These are phyloP conservation scores for Chloroceryle aenea DNA, from an alignment of 2,113 vertebrate species.

Conservation along the genomic window DNA sequence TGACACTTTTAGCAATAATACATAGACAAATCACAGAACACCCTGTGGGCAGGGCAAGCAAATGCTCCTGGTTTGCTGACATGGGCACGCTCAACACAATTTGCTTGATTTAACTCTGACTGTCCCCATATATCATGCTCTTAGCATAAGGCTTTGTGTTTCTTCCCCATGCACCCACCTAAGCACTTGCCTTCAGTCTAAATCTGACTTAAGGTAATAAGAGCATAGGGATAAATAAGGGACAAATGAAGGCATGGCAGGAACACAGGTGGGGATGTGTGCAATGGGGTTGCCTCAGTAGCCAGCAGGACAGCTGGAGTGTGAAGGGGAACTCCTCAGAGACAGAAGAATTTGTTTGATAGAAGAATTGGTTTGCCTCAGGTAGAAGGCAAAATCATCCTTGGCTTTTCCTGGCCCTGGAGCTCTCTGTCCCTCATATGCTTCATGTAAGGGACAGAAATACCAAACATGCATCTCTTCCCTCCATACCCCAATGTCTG, in stretches of 20 bases:
- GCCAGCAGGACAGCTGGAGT: neutral
- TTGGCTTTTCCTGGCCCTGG: neutral
- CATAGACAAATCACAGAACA: neutral
- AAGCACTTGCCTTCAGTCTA: neutral
- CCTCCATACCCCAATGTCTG: neutral
- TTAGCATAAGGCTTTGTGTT: neutral
- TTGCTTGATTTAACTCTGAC: neutral
- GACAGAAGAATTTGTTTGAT: neutral
- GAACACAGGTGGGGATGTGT: accelerated
- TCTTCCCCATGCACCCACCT: neutral
- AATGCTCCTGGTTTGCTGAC: neutral
- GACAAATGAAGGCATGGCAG: neutral
- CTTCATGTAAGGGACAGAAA: neutral
- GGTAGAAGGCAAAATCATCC: neutral
- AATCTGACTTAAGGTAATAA: neutral
- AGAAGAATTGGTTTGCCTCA: neutral
- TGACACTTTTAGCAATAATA: neutral
- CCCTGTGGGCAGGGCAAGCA: neutral
- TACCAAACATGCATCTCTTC: neutral
- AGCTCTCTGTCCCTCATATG: neutral
- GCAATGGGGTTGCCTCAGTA: neutral
- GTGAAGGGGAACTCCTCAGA: neutral
- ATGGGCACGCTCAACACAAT: accelerated
- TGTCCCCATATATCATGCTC: neutral
- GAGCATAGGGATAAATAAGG: neutral